These are phyloP conservation scores for Zoanthus sansibaricus DNA, from an alignment of 92 coral and sea anemone species.

Conservation along the genomic window DNA sequence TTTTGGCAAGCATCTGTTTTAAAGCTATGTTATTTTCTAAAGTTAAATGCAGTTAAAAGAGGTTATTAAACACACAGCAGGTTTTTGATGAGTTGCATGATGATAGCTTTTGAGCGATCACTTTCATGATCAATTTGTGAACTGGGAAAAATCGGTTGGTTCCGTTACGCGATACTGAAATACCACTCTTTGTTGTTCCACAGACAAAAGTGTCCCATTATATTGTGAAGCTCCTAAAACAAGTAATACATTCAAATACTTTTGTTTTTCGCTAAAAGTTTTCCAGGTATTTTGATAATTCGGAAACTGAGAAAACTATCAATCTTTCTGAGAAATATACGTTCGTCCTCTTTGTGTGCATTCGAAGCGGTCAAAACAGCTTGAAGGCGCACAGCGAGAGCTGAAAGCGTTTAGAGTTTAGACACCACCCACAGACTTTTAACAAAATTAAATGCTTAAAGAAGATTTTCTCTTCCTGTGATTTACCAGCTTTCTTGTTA, in stretches of 20 bases:
- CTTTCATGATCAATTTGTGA: background rate
- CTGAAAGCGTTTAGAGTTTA: background rate
- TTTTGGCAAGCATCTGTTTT: background rate
- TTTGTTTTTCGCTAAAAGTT: background rate
- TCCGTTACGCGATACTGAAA: background rate
- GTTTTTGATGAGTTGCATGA: background rate
- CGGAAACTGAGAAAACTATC: background rate
- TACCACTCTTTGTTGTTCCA: background rate
- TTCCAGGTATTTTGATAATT: background rate
- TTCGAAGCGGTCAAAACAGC: background rate
- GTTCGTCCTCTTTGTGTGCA: background rate
- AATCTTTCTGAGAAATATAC: background rate
- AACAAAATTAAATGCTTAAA: background rate
- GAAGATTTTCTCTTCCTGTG: background rate
- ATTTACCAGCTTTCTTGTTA: background rate
- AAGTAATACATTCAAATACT: background rate
- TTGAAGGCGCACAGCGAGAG: background rate
- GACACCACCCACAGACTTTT: background rate
- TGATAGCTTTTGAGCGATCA: conserved; percentile 17
- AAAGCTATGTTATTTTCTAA: background rate
- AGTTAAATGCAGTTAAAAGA: conserved; percentile 14
- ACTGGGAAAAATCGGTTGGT: background rate
- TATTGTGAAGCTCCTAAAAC: background rate
- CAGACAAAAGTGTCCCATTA: background rate
- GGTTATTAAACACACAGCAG: conserved; percentile 18